Conservation (phyloP, 1,140 invertebrate species). For the Drosophila nikananu region DNA sequence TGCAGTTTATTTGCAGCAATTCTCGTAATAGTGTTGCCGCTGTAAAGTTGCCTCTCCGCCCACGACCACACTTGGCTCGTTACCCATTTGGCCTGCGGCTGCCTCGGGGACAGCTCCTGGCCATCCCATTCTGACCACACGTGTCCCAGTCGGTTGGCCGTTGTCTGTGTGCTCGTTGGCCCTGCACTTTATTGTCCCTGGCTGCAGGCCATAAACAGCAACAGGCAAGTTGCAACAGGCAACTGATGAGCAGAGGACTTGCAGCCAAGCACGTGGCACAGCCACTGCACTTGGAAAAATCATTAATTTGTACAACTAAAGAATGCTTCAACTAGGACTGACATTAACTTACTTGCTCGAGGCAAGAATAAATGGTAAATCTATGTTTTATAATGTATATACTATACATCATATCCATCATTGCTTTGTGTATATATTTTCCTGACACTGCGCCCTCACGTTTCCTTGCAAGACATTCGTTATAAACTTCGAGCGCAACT, state of each 20-base stretch:
- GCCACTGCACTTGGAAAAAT: constrained; percentile 8
- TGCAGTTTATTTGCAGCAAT: constrained; percentile 71
- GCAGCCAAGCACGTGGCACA: constrained; percentile 23
- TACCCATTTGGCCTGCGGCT: constrained; percentile 43
- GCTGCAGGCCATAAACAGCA: constrained; percentile 41
- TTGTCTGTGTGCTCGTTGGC: constrained; percentile 28
- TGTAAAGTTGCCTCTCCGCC: constrained; percentile 38
- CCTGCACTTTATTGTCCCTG: constrained; percentile 47
- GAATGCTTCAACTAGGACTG: neutral
- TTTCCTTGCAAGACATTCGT: constrained; percentile 23
- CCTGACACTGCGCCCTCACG: constrained; percentile 6
- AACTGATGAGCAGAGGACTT: constrained; percentile 18
- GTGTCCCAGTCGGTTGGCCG: constrained; percentile 28
- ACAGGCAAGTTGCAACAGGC: constrained; percentile 32
- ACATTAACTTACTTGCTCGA: neutral
- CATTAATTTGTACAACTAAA: neutral
- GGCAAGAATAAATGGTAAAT: neutral
- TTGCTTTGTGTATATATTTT: neutral
- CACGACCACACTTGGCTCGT: constrained; percentile 32
- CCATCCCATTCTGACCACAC: constrained; percentile 32
- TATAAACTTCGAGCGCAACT: constrained; percentile 26
- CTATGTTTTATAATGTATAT: neutral
- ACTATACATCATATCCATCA: neutral
- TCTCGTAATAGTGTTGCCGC: constrained; percentile 74
- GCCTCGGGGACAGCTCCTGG: constrained; percentile 44